phyloP scores from a whole-genome alignment of 64 coral and sea anemone species.

The Pachyseris speciosa region DNA sequence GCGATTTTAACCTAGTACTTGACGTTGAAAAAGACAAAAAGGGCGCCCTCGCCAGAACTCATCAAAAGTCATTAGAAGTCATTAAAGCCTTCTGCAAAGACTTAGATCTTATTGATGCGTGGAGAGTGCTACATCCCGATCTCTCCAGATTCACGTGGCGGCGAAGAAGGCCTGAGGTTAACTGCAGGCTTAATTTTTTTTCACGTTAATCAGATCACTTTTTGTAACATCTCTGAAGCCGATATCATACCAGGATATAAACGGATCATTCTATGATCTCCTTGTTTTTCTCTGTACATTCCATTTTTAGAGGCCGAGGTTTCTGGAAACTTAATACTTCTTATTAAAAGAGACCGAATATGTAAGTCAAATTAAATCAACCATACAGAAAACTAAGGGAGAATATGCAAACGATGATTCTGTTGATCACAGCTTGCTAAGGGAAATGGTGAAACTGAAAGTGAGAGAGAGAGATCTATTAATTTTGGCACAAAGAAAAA shows the following conservation, averaged over 20 bases:
- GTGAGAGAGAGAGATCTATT: slow-evolving; percentile 33
- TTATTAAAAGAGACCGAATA: slow-evolving; percentile 46
- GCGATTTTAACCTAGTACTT: neutral
- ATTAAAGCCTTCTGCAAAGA: neutral
- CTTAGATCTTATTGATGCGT: neutral
- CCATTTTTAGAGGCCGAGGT: slow-evolving; percentile 44
- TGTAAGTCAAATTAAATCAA: slow-evolving; percentile 18
- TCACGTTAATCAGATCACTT: neutral
- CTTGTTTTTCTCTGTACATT: neutral
- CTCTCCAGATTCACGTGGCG: neutral
- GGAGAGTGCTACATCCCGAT: slow-evolving; percentile 3
- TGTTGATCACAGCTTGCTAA: neutral
- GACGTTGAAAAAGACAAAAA: neutral
- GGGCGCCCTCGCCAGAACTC: neutral
- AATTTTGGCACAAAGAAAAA: slow-evolving; percentile 44
- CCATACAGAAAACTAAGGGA: neutral
- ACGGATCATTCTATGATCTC: slow-evolving; percentile 36
- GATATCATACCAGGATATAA: slow-evolving; percentile 49
- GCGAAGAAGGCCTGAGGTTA: slow-evolving; percentile 20
- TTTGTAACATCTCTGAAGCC: neutral
- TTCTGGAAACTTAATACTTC: slow-evolving; percentile 58
- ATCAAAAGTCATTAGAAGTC: neutral
- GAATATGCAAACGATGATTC: neutral
- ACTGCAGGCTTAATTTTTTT: slow-evolving; percentile 24
- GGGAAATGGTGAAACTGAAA: slow-evolving; percentile 67